Conservation (phyloP, 2,888 invertebrate genomes). For the Carterocephalus palaemon region DNA sequence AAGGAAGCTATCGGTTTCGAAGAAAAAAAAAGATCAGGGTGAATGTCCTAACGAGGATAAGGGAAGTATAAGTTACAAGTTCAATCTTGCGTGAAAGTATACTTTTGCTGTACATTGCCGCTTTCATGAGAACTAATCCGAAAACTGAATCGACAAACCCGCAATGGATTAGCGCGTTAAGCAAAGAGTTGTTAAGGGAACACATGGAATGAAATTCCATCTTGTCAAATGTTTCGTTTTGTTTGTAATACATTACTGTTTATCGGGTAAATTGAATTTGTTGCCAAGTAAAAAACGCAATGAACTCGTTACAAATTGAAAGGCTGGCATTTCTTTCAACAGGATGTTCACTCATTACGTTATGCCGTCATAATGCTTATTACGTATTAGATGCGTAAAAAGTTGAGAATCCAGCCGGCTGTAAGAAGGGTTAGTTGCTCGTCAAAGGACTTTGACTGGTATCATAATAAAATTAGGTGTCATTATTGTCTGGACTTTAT, state of each 20-base stretch:
- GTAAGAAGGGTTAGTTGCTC: slow-evolving; percentile 21
- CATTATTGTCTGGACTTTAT: slow-evolving; percentile 4
- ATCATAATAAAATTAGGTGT: not conserved
- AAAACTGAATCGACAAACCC: not conserved
- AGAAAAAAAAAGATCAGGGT: slow-evolving; percentile 63
- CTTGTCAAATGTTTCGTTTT: slow-evolving; percentile 11
- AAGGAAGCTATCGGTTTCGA: slow-evolving; percentile 58
- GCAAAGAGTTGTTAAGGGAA: slow-evolving; percentile 13
- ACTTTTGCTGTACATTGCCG: slow-evolving; percentile 41
- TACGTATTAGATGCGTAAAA: slow-evolving; percentile 41
- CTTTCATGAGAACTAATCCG: slow-evolving; percentile 11
- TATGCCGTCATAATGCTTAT: slow-evolving; percentile 37
- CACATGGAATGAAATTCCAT: slow-evolving; percentile 7
- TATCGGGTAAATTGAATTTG: not conserved
- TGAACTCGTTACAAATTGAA: slow-evolving; percentile 4
- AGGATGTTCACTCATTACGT: slow-evolving; percentile 36
- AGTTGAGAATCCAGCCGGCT: slow-evolving; percentile 36
- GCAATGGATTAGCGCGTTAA: slow-evolving; percentile 22
- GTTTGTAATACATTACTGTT: slow-evolving; percentile 15
- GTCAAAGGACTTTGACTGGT: slow-evolving; percentile 16
- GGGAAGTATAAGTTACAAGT: slow-evolving; percentile 39
- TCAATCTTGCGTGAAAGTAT: no score
- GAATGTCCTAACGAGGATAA: slow-evolving; percentile 61
- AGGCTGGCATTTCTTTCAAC: slow-evolving; percentile 26
- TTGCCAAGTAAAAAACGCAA: slow-evolving; percentile 2